Conservation (phyloP, 1,140 invertebrate genomes). For the Araneus ventricosus region DNA sequence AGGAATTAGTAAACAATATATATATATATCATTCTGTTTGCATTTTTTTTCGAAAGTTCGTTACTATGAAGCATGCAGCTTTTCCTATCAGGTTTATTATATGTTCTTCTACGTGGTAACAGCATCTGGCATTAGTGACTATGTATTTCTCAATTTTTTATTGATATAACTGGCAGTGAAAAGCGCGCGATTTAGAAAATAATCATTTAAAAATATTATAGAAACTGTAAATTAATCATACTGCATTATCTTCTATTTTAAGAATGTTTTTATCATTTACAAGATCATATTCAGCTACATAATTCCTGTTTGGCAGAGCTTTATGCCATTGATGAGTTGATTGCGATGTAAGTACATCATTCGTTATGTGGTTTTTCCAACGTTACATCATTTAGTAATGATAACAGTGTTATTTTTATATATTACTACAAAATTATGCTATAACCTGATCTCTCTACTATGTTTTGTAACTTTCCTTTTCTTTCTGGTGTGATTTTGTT, state of each 20-base stretch:
- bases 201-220: neutral
- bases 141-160: neutral
- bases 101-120: neutral
- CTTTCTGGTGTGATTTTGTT: neutral
- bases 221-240: neutral
- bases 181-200: constrained; percentile 13
- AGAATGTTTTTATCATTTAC: neutral
- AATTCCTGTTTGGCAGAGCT: neutral
- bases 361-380: neutral
- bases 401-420: neutral
- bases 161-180: neutral
- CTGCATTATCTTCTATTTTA: neutral
- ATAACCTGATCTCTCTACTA: neutral
- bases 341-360: neutral
- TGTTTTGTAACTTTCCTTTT: neutral
- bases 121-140: neutral
- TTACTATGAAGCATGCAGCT: no score
- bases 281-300: neutral
- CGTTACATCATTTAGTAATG: neutral
- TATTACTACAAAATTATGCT: neutral
- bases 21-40: no score
- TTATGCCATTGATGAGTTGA: neutral
- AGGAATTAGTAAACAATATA: no score
- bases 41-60: no score
- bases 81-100: neutral